Conservation (phyloP, 64 coral and sea anemone species). For the Actinia equina region DNA sequence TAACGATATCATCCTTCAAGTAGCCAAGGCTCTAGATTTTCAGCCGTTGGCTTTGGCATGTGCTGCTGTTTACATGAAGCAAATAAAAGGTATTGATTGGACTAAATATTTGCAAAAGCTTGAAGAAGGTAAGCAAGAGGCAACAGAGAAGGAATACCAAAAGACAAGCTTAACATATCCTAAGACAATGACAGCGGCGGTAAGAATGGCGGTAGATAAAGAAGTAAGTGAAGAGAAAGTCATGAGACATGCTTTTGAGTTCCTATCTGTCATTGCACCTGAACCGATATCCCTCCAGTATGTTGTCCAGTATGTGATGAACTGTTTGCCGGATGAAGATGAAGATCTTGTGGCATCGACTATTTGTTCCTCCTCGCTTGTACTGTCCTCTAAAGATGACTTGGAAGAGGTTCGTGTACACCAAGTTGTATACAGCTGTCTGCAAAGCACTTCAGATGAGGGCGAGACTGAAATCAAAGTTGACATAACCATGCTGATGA, state of each 20-base stretch:
- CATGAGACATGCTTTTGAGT: conserved; percentile 28
- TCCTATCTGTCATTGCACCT: conserved; percentile 35
- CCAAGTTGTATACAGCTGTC: conserved; percentile 13
- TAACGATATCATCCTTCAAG: background rate
- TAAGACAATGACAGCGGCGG: conserved; percentile 40
- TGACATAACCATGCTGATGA: too few relatives aligned
- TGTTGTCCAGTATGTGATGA: conserved; percentile 29
- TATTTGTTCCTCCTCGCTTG: conserved; percentile 31
- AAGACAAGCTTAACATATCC: conserved; percentile 31
- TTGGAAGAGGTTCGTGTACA: conserved; percentile 31
- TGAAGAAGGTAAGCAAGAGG: conserved; percentile 20
- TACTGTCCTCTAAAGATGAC: background rate
- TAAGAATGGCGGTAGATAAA: conserved; percentile 38
- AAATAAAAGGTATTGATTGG: conserved; percentile 2
- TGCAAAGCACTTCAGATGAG: too few relatives aligned
- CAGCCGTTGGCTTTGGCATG: conserved; percentile 51
- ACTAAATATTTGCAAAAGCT: conserved; percentile 35
- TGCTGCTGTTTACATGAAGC: conserved; percentile 52
- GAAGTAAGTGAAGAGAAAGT: background rate
- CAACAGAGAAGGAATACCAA: conserved; percentile 26
- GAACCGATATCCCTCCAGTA: conserved; percentile 40
- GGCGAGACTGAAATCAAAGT: too few relatives aligned
- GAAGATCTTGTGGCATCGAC: conserved; percentile 11
- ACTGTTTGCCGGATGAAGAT: background rate
- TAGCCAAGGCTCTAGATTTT: conserved; percentile 47